Evolutionary conservation across 1,140 invertebrate species (phyloP).

Genomic region (Drosophila kurseongensis): DNA sequence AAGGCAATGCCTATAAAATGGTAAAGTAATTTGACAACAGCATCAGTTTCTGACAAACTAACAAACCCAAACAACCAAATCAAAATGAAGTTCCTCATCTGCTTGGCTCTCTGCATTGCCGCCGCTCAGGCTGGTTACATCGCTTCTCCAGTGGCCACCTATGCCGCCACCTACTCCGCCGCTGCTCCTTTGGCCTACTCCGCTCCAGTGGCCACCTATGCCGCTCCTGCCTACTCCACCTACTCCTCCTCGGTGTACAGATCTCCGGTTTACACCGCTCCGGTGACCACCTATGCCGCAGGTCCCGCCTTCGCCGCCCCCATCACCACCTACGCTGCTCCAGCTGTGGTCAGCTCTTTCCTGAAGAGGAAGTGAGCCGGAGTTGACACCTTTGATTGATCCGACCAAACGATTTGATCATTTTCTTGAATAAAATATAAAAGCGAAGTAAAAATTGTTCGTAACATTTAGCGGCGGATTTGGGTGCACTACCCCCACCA

Average conservation of each 20-base stretch:
- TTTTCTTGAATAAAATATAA: not conserved
- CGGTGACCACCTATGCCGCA: slow-evolving; percentile 5
- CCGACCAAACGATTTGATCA: not conserved
- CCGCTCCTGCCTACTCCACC: slow-evolving; percentile 1
- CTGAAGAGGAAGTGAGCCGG: slow-evolving; percentile 2
- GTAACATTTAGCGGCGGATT: too few species aligned
- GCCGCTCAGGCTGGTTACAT: slow-evolving; percentile 4
- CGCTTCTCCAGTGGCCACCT: slow-evolving; percentile 3
- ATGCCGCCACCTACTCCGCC: not conserved
- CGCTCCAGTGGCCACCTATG: not conserved
- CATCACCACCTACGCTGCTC: slow-evolving; percentile 4
- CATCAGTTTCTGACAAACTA: slow-evolving; percentile 1
- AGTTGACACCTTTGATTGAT: not conserved
- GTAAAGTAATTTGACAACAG: not conserved
- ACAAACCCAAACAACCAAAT: slow-evolving; percentile 3
- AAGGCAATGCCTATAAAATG: slow-evolving; percentile 11
- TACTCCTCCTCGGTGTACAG: not conserved
- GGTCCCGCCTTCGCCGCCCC: not conserved
- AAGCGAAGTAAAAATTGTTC: not conserved
- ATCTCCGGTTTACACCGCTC: slow-evolving; percentile 1
- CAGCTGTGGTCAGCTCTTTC: not conserved
- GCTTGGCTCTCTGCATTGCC: slow-evolving; percentile 2
- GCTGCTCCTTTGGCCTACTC: slow-evolving; percentile 2
- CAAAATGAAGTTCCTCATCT: slow-evolving; percentile 5
- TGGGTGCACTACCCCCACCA: too few species aligned